phyloP scores from a whole-genome alignment of 2,888 invertebrate species.

The Melanotus villosus region DNA sequence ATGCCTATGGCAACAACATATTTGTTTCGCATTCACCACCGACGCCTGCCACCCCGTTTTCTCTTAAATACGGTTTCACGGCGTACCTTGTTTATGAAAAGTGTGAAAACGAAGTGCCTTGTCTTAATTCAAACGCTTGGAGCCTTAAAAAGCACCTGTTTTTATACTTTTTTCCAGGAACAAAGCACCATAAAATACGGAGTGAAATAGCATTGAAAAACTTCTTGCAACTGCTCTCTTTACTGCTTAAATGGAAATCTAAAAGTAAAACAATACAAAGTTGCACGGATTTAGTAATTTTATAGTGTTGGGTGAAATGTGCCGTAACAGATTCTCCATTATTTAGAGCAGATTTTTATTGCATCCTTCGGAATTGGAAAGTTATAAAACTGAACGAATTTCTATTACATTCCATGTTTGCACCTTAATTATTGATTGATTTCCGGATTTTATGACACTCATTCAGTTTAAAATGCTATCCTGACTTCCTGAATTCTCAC shows the following conservation, averaged over 20 bases:
- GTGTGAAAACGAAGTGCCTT: slow-evolving; percentile 19
- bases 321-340: slow-evolving; percentile 18
- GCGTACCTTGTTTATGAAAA: slow-evolving; percentile 19
- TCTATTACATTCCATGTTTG: neutral
- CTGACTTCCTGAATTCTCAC: too few relatives aligned
- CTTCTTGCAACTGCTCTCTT: neutral
- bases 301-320: slow-evolving; percentile 1
- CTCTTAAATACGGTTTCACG: slow-evolving; percentile 3
- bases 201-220: slow-evolving; percentile 6
- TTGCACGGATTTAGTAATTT: slow-evolving; percentile 12
- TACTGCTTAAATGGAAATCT: slow-evolving; percentile 17
- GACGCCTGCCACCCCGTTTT: slow-evolving; percentile 1
- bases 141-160: slow-evolving; percentile 17
- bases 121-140: slow-evolving; percentile 12
- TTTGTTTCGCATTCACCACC: slow-evolving; percentile 13
- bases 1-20: slow-evolving; percentile 15
- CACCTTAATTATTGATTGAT: neutral
- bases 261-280: slow-evolving; percentile 20
- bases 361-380: neutral
- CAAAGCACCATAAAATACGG: slow-evolving; percentile 1
- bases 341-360: slow-evolving; percentile 27
- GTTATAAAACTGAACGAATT: slow-evolving; percentile 6
- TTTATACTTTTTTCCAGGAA: neutral
- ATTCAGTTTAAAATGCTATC: neutral
- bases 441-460: neutral